Conservation (phyloP, 2,797 vertebrate species). For the Myiothlypis coronata region DNA sequence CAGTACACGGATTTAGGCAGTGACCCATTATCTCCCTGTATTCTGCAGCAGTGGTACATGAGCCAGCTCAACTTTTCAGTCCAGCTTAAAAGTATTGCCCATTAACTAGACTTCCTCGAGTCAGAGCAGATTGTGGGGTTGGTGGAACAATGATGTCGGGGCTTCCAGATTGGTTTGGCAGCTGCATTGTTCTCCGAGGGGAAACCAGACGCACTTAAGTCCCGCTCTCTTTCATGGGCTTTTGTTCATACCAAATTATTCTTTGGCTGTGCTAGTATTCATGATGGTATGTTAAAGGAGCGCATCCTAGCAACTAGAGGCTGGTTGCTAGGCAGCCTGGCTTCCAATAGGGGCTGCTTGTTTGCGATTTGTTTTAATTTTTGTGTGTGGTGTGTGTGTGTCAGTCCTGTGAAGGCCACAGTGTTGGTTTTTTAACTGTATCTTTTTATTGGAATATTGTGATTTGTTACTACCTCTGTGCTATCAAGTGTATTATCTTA, state of each 20-base stretch:
- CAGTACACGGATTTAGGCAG: slow-evolving; percentile 65
- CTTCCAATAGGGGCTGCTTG: slow-evolving; percentile 77
- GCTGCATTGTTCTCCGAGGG: slow-evolving; percentile 89
- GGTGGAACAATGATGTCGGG: slow-evolving; percentile 87
- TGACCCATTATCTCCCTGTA: slow-evolving; percentile 66
- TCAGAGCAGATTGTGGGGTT: slow-evolving; percentile 82
- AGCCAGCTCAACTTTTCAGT: slow-evolving; percentile 75
- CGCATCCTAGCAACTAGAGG: slow-evolving; percentile 84
- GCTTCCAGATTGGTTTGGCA: slow-evolving; percentile 93
- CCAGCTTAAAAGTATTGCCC: slow-evolving; percentile 75
- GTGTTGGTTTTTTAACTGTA: slow-evolving; percentile 72
- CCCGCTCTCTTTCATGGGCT: slow-evolving; percentile 82
- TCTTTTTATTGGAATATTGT: slow-evolving; percentile 71
- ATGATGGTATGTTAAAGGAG: slow-evolving; percentile 83
- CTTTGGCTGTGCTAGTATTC: slow-evolving; percentile 89
- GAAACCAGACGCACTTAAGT: slow-evolving; percentile 95
- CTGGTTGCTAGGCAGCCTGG: slow-evolving; percentile 81
- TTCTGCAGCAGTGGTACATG: slow-evolving; percentile 64
- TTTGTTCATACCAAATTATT: slow-evolving; percentile 91
- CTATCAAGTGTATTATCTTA: slow-evolving; percentile 64
- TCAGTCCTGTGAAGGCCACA: slow-evolving; percentile 59
- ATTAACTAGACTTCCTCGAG: slow-evolving; percentile 81
- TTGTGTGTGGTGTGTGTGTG: slow-evolving; percentile 29
- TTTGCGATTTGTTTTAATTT: slow-evolving; percentile 70
- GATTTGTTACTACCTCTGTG: slow-evolving; percentile 67